Base-by-base conservation (phyloP, 1,140 invertebrate species). In the Hyles vespertilio region DNA sequence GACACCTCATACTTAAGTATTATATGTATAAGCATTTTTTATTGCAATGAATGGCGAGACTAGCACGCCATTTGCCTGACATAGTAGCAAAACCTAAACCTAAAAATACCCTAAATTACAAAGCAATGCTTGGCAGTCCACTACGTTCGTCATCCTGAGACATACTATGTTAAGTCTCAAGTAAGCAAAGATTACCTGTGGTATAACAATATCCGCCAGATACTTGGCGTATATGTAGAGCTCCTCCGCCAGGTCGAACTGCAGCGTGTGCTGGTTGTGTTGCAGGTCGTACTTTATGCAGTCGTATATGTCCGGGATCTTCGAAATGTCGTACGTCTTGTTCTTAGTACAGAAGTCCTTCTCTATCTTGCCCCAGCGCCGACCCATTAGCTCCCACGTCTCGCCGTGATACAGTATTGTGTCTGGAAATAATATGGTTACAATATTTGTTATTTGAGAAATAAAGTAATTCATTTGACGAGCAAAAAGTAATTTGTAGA, bases 271-370 rank as follows among this genome's bases (percentile, higher is more conserved):
- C 76, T 98, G 96, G 87, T 99, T 99, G 79, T 99, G 99, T 77
- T 99, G 98, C 59, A 99, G 85, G 90, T 99, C 98, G 80, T 98
- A 99, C 78, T 99, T 99, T 68, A 99, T 99, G 81, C 98, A 99
- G 90, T 99, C 99, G 79, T 99, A 99, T 67, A 99, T 99, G 84
- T 99, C 99, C 0, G 99, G 98, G 63, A 99, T 98, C 91, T 99
- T 99, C 0, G 97, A 99, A 67, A 99, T 99, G 81, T 99, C 98
- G 90, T 97, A 99, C 11, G 93, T 92, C 61, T 96, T 96, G 70
- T 94, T 94, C 87, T 98, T 99, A 0, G 95, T 95, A 70, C 94
- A 96, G 79, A 99, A 99, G 85, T 99, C 99, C 85, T 99, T 99
- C 77, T 99, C 97, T 51, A 99, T 96, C 89, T 99, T 99, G 5